Base-by-base conservation (phyloP, 2,797 vertebrate genomes). In the Emydoidea blandingii region DNA sequence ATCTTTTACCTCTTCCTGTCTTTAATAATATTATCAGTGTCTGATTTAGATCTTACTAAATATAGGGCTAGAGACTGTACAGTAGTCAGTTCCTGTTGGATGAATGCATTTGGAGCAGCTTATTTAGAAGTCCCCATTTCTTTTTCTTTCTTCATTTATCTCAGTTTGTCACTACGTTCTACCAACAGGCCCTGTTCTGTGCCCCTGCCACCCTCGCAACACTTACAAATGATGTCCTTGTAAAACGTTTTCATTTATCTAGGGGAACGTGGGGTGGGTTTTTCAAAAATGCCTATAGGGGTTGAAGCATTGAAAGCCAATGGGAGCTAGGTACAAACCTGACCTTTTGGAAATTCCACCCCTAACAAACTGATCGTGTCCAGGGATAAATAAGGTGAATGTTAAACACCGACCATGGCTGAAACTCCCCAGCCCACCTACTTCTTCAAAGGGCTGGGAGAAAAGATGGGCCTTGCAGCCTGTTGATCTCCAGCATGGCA, bases 41-140 rank as follows among this genome's bases (percentile, higher is more conserved):
- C 97, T 98, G 97, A 95, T 97, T 97, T 97, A 94, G 96, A 97
- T 97, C 97, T 97, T 96, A 87, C 97, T 97, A 97, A 96, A 97
- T 95, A 96, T 95, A 97, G 95, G 96, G 34, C 95, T 88, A 90
- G 92, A 93, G 83, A 56, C 95, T 93, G 83, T 16, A 52, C 87
- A 86, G 88, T 80, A 86, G 1, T 97, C 92, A 85, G 86, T 94
- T 96, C 96, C 94, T 94, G 87, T 79, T 85, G 92, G 93, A 95
- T 44, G 1, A 93, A 93, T 88, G 50, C 44, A 8, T 50, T 92
- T 93, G 87, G 93, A 94, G 90, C 91, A 94, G 92, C 85, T 90
- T 8, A 4, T 81, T 88, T 87, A 91, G 85, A 94, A 88, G 52
- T 65, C 54, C 76, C 54, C 44, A 34, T 56, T 93, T 86, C 34